Evolutionary conservation across 2,113 vertebrate species (phyloP), one percentile per base, ranked within the genome.

Genomic region (Dasypus novemcinctus): DNA sequence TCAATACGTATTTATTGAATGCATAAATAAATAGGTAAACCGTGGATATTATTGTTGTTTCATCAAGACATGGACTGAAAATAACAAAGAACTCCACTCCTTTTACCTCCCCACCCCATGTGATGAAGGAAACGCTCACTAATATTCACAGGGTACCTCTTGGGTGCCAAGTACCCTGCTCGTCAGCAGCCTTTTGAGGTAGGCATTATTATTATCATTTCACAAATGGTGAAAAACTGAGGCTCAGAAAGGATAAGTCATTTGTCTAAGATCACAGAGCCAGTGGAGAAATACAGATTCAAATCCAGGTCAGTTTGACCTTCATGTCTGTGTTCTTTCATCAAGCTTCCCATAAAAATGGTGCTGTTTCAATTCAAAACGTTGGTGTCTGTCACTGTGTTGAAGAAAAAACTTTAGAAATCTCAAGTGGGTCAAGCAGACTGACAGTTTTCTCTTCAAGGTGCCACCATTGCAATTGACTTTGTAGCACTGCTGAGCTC

Each of bases 401-500:
- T 68, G 78, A 88, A 81, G 63, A 89, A 83, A 83, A 78, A 14
- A 33, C 1, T 79, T 75, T 84, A 80, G 76, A 94, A 95, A 76
- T 80, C 90, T 90, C 27, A 23, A 66, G 74, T 20, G 71, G 36
- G 68, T 95, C 74, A 85, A 90, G 74, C 93, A 83, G 71, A 85
- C 59, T 41, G 84, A 46, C 14, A 46, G 20, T n/a, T 92, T 85
- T 88, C 46, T 76, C 79, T 91, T 78, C 15, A 23, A 80, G 85
- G 78, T 21, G 61, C 76, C 92, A 46, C 29, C 0, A 31, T 31
- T 29, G 49, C 20, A 61, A 43, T 2, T 36, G 41, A 75, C 71
- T 81, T 36, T 27, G 68, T 31, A 76, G 52, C 15, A 7, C 63
- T 13, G 57, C 43, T 29, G 21, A 52, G 33, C 9, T 36, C 57